A percentile compares a stretch with the other conserved stretches of the same genome.
phyloP scores from a whole-genome alignment of 2,113 vertebrate species.

The Amazona vittata region DNA sequence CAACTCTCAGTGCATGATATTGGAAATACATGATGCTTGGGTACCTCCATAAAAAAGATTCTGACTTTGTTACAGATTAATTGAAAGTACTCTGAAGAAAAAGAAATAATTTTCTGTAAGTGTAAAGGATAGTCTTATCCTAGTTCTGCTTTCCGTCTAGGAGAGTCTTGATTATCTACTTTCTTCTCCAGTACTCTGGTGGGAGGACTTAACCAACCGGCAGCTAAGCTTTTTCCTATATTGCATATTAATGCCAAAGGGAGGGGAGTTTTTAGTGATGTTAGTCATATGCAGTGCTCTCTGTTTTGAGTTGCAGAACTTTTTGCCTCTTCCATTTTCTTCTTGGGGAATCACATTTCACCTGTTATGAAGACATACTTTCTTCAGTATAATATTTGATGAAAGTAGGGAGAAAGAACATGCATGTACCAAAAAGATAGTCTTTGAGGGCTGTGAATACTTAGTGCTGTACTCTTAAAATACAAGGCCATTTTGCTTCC shows the following conservation, averaged over 20 bases:
- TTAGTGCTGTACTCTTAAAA: background rate
- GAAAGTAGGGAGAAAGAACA: background rate
- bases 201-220: background rate
- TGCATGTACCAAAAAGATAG: background rate
- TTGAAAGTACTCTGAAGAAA: background rate
- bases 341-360: background rate
- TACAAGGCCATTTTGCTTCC: background rate
- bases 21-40: background rate
- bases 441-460: background rate
- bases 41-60: background rate
- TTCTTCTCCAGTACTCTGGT: background rate
- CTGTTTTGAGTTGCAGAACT: background rate
- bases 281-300: background rate
- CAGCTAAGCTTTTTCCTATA: background rate
- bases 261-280: background rate
- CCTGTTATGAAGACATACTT: background rate
- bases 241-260: background rate
- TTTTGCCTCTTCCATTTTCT: background rate
- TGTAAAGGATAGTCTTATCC: background rate
- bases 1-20: background rate
- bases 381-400: background rate
- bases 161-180: background rate
- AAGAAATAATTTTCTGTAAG: background rate
- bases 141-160: background rate
- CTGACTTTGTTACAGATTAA: background rate